These are phyloP conservation scores for Tipula helvola DNA, from an alignment of 2,888 invertebrate genomes.

Conservation along the genomic window DNA sequence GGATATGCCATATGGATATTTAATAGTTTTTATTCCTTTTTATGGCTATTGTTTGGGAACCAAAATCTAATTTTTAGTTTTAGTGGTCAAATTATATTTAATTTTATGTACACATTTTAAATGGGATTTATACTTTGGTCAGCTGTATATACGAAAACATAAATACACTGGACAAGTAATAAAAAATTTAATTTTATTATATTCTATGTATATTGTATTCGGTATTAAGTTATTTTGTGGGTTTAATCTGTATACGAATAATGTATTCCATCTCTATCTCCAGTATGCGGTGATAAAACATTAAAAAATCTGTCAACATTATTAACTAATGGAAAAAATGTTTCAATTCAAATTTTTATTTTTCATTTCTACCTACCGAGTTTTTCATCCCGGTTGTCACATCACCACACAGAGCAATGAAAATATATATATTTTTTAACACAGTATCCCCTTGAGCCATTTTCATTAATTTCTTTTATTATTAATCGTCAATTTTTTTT, in stretches of 20 bases:
- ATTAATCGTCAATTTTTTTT: background rate
- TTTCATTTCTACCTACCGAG: background rate
- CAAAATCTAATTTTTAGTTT: background rate
- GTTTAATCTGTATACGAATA: background rate
- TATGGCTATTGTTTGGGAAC: background rate
- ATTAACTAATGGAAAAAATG: background rate
- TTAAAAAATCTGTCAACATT: background rate
- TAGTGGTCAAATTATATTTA: background rate
- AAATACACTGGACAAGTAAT: background rate
- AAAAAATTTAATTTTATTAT: background rate
- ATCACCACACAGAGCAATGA: background rate
- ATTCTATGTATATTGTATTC: background rate
- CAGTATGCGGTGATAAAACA: background rate
- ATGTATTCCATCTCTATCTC: background rate
- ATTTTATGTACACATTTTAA: background rate
- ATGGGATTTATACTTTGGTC: background rate
- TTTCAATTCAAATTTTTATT: background rate
- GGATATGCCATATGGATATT: background rate
- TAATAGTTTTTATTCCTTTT: background rate
- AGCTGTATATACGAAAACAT: background rate
- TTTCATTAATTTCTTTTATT: background rate
- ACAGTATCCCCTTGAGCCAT: background rate
- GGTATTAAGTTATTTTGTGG: background rate
- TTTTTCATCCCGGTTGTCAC: background rate
- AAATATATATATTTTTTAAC: background rate